Evolutionary conservation across 1,140 invertebrate species (phyloP), one percentile per base, ranked within the genome.

Genomic region (Orius insidiosus): DNA sequence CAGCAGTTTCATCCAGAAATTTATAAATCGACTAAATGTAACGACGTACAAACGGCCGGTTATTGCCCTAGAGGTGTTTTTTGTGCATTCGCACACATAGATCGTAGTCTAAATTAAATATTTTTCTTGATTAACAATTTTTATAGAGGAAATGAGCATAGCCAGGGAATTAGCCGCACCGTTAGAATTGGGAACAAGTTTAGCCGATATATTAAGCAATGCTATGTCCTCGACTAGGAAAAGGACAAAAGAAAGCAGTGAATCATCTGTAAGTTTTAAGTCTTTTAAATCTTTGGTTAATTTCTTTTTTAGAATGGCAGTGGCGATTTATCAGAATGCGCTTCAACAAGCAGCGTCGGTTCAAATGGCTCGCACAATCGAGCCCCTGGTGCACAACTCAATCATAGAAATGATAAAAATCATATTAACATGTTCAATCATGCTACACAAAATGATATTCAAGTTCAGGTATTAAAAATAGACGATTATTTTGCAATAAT

Each of bases 1-100:
- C 94, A 98, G 63, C 94, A 98, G 67, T 98, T 98, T 72, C 94
- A 98, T 69, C 94, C 94, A 2, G 94, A 98, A 74, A 98, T 98
- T 56, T 98, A 98, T 66, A 98, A 98, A 67, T 94, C 88, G 41
- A 96, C 93, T 38, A 97, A 97, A 69, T 96, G 92, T 66, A 95
- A 97, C 66, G 92, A 97, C 61, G 90, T 96, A 52, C 88, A 96
- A 63, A 89, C 95, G 60, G 88, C 88, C 19, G 86, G 87, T 33
- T 96, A 93, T 63, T 98, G 94, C 64, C 94, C 94, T 14, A 72
- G 94, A 51, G 93, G 92, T 54, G 83, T 94, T 42, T 98, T 98
- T 67, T 98, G 94, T 72, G 94, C 94, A 40, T 98, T 98, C 69
- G 94, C 94, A 53, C 94, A 98, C 67, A 84, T 94, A 45, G 93